A percentile compares a stretch with the other conserved stretches of the same genome.
Evolutionary conservation across 2,113 vertebrate genomes (phyloP).

Genomic region (Macrotis lagotis): DNA sequence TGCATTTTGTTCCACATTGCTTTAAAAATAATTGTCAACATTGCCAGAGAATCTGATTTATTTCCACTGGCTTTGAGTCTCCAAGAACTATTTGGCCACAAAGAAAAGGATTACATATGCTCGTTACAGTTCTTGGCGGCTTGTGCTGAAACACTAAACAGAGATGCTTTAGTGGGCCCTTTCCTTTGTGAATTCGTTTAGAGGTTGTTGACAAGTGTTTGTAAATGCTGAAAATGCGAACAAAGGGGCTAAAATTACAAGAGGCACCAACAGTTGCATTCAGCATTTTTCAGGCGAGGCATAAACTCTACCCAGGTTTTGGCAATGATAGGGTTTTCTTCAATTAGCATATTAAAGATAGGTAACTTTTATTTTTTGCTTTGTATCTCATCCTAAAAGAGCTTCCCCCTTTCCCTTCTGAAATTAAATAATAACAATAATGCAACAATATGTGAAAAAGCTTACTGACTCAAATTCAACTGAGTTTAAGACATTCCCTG

Average conservation of each 20-base stretch:
- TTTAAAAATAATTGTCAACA: conserved; percentile 62
- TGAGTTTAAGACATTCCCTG: neutral
- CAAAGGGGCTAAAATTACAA: neutral
- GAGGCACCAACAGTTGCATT: neutral
- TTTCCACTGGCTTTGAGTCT: conserved; percentile 58
- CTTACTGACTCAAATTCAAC: neutral
- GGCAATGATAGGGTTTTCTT: neutral
- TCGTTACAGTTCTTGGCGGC: conserved; percentile 63
- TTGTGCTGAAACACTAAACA: conserved; percentile 52
- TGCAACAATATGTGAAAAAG: neutral
- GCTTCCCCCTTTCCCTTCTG: neutral
- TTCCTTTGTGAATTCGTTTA: conserved; percentile 46
- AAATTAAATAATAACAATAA: neutral
- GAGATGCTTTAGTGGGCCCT: conserved; percentile 48
- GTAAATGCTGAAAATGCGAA: neutral
- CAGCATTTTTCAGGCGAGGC: neutral
- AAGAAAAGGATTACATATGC: conserved; percentile 52
- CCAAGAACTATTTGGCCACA: conserved; percentile 62
- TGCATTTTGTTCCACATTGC: conserved; percentile 46
- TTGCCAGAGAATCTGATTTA: conserved; percentile 61
- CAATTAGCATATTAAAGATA: neutral
- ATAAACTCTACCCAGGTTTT: conserved; percentile 18
- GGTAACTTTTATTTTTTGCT: neutral
- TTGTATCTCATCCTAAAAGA: neutral
- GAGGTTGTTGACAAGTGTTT: conserved; percentile 45